phyloP scores from a whole-genome alignment of 2,797 vertebrate species.

The Ptychadena robeensis region DNA sequence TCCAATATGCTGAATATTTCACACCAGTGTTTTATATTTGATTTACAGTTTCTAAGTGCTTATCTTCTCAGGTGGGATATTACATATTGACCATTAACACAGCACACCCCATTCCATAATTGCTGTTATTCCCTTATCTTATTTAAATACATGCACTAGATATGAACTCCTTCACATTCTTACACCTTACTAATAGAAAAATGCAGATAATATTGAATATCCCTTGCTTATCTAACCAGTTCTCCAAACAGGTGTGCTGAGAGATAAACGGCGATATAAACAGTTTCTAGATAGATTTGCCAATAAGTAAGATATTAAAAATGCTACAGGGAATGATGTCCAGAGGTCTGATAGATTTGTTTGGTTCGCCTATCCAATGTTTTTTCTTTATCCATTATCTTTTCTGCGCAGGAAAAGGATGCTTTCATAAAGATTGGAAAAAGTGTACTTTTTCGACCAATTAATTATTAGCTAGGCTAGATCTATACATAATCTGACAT shows the following conservation, averaged over 20 bases:
- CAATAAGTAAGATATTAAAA: slow-evolving; percentile 49
- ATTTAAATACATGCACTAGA: slow-evolving; percentile 76
- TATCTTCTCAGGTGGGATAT: slow-evolving; percentile 78
- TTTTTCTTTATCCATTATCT: background rate
- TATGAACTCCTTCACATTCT: slow-evolving; percentile 70
- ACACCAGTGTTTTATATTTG: slow-evolving; percentile 64
- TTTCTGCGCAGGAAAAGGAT: background rate
- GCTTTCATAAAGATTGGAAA: background rate
- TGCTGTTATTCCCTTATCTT: slow-evolving; percentile 77
- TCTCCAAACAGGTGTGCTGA: slow-evolving; percentile 71
- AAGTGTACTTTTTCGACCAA: too few relatives aligned
- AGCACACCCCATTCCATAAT: slow-evolving; percentile 77
- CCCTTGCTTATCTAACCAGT: slow-evolving; percentile 65
- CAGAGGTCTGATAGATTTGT: background rate
- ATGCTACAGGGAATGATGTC: background rate
- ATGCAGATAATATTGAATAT: slow-evolving; percentile 65
- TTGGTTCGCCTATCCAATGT: background rate
- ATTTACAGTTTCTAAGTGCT: slow-evolving; percentile 74
- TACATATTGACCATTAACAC: slow-evolving; percentile 71
- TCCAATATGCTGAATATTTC: slow-evolving; percentile 45
- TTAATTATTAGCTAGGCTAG: too few relatives aligned
- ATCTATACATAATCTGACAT: too few relatives aligned
- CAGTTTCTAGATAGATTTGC: slow-evolving; percentile 70
- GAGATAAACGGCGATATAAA: slow-evolving; percentile 78
- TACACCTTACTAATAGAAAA: slow-evolving; percentile 76